Conservation (phyloP, 2,113 vertebrate genomes). For the Odocoileus hemionus region DNA sequence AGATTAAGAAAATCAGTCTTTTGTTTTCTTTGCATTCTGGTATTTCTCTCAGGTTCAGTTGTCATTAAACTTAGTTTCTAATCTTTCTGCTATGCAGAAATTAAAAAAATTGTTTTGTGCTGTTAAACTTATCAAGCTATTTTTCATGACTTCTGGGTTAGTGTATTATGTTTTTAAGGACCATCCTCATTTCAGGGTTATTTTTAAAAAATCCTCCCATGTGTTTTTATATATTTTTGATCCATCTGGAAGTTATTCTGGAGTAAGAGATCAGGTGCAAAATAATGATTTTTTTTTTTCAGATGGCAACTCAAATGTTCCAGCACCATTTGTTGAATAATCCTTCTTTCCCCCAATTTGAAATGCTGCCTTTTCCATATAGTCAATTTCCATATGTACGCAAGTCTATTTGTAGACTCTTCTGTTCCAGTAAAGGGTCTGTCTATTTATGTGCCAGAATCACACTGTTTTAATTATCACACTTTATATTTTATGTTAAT, state of each 20-base stretch:
- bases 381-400: background rate
- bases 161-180: background rate
- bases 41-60: background rate
- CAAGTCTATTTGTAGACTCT: background rate
- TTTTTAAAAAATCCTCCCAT: background rate
- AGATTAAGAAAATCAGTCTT: background rate
- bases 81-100: background rate
- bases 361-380: background rate
- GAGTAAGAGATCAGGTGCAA: background rate
- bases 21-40: background rate
- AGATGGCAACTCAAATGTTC: slow-evolving; percentile 19
- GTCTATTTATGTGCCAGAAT: slow-evolving; percentile 15
- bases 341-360: background rate
- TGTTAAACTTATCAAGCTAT: background rate
- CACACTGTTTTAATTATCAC: background rate
- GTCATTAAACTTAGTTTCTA: background rate
- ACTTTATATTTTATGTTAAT: background rate
- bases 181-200: background rate
- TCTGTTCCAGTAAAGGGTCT: background rate
- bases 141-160: background rate
- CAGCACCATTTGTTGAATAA: background rate
- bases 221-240: slow-evolving; percentile 4
- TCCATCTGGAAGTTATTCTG: slow-evolving; percentile 31
- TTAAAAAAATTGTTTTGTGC: background rate
- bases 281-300: background rate